These are phyloP conservation scores for Drosophila bocqueti DNA, from an alignment of 1,140 invertebrate genomes.

Conservation along the genomic window DNA sequence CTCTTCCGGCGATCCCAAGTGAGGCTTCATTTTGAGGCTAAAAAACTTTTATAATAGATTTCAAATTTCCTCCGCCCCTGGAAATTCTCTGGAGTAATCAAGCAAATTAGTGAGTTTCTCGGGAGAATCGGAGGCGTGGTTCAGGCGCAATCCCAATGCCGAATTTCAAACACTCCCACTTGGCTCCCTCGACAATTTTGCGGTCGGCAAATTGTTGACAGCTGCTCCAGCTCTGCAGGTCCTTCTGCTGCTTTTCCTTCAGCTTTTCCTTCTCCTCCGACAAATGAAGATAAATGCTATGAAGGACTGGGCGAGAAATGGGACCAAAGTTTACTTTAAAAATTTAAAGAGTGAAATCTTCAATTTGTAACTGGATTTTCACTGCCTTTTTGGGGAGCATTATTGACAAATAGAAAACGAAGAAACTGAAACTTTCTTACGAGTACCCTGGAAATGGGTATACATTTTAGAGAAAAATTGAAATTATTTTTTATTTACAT, in stretches of 20 bases:
- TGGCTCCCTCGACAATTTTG: conserved; percentile 73
- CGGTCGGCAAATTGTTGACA: conserved; percentile 78
- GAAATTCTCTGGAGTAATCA: conserved; percentile 76
- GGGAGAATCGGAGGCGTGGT: conserved; percentile 25
- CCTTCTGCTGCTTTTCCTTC: conserved; percentile 22
- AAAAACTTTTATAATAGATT: conserved; percentile 83
- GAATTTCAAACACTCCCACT: conserved; percentile 48
- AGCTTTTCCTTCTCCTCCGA: conserved; percentile 23
- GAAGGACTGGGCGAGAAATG: conserved; percentile 7
- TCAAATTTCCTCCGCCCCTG: conserved; percentile 58
- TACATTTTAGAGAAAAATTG: not conserved
- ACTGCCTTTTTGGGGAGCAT: conserved; percentile 4
- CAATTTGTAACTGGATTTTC: conserved; percentile 13
- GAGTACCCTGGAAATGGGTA: not conserved
- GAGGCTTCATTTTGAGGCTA: conserved; percentile 48
- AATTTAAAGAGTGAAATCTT: conserved; percentile 44
- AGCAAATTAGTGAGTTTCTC: conserved; percentile 74
- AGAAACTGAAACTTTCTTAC: not conserved
- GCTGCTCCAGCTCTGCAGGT: conserved; percentile 33
- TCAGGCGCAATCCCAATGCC: conserved; percentile 43
- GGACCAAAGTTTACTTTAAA: conserved; percentile 29
- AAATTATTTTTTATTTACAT: not conserved
- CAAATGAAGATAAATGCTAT: conserved; percentile 78
- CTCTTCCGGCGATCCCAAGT: conserved; percentile 30
- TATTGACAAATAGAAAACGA: conserved; percentile 8